phyloP scores from a whole-genome alignment of 2,797 vertebrate genomes.

The Kryptopterus vitreolus region DNA sequence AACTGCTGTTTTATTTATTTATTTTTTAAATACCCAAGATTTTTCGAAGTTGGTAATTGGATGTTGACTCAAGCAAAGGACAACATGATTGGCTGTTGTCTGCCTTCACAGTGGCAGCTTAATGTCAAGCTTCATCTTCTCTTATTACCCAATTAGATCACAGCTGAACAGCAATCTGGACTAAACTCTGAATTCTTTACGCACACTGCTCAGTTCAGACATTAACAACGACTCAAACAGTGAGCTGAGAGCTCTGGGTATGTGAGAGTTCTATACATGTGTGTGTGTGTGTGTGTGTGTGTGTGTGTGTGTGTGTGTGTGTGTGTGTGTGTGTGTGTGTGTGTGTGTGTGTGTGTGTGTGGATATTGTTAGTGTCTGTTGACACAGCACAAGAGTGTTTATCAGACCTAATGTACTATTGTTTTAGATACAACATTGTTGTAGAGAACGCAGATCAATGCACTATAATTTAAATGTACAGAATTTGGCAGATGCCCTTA shows the following conservation, averaged over 20 bases:
- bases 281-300: not conserved
- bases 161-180: not conserved
- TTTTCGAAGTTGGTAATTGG: conserved; percentile 50
- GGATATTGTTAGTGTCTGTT: not conserved
- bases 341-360: too few species aligned
- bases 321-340: not conserved
- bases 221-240: not conserved
- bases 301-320: not conserved
- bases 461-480: too few species aligned
- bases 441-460: too few species aligned
- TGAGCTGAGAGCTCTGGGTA: not conserved
- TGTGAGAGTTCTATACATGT: not conserved
- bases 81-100: conserved; percentile 38
- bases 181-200: not conserved
- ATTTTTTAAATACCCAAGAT: conserved; percentile 36
- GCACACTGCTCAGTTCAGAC: not conserved
- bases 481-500: too few species aligned
- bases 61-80: conserved; percentile 27
- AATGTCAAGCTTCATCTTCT: not conserved
- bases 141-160: conserved; percentile 5
- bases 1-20: conserved; percentile 41
- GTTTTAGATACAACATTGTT: too few species aligned
- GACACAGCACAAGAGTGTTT: not conserved
- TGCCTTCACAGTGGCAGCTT: conserved; percentile 36
- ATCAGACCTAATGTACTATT: too few species aligned